phyloP scores from a whole-genome alignment of 2,113 vertebrate species.

The Symphodus melops region DNA sequence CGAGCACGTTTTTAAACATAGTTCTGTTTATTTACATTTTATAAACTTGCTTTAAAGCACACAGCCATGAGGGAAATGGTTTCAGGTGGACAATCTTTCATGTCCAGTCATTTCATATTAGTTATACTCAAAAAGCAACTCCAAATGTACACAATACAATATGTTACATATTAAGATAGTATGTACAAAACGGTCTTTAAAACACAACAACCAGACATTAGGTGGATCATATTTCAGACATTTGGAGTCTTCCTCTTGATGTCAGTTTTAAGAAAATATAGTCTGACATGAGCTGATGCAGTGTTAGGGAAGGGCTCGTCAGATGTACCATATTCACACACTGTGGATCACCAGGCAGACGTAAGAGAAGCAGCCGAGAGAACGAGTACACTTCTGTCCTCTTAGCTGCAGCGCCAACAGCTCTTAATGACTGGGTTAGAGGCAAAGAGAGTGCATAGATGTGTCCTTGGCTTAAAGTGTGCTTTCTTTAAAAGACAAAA shows the following conservation, averaged over 20 bases:
- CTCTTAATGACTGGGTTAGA: conserved; percentile 53
- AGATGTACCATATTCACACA: conserved; percentile 74
- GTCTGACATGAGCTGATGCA: conserved; percentile 45
- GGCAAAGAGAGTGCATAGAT: conserved; percentile 76
- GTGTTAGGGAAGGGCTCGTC: conserved; percentile 39
- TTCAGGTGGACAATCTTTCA: conserved; percentile 70
- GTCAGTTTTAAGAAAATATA: conserved; percentile 37
- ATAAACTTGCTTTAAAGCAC: conserved; percentile 79
- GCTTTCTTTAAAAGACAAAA: conserved; percentile 21
- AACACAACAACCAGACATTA: conserved; percentile 84
- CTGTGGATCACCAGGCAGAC: conserved; percentile 46
- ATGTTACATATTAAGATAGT: conserved; percentile 91
- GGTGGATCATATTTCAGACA: conserved; percentile 73
- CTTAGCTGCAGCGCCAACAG: conserved; percentile 50
- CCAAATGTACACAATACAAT: conserved; percentile 91
- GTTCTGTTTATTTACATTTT: conserved; percentile 82
- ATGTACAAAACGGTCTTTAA: conserved; percentile 87
- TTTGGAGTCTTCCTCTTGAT: conserved; percentile 14
- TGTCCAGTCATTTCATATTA: conserved; percentile 82
- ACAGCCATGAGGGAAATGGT: conserved; percentile 71
- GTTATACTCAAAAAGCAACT: conserved; percentile 87
- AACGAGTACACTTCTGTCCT: conserved; percentile 36
- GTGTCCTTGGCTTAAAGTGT: conserved; percentile 72
- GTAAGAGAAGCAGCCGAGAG: conserved; percentile 58
- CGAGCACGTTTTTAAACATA: conserved; percentile 69